These are phyloP conservation scores for Maniola hyperantus DNA, from an alignment of 2,888 invertebrate species.

Conservation along the genomic window DNA sequence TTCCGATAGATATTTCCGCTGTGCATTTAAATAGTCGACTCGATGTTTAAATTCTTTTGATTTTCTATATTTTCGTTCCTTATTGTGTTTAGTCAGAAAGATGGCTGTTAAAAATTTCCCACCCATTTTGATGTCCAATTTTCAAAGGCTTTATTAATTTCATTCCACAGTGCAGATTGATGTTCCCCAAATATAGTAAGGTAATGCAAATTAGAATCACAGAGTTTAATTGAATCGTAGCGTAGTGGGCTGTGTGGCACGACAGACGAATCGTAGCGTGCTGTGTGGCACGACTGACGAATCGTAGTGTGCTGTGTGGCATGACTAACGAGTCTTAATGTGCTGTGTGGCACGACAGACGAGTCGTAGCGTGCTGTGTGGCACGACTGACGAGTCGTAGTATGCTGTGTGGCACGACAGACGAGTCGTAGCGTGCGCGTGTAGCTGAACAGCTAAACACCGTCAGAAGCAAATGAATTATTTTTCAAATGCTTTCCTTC, in stretches of 20 bases:
- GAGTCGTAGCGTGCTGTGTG: slow-evolving; percentile 49
- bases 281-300: slow-evolving; percentile 54
- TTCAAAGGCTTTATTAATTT: slow-evolving; percentile 44
- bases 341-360: slow-evolving; percentile 53
- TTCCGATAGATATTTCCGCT: slow-evolving; percentile 81
- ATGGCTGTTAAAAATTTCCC: slow-evolving; percentile 35
- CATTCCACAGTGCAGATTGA: slow-evolving; percentile 62
- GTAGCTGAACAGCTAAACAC: slow-evolving; percentile 51
- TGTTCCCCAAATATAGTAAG: slow-evolving; percentile 57
- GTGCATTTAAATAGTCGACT: slow-evolving; percentile 73
- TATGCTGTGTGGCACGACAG: slow-evolving; percentile 54
- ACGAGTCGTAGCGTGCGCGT: slow-evolving; percentile 46
- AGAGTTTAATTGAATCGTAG: slow-evolving; percentile 53
- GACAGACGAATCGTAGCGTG: slow-evolving; percentile 46
- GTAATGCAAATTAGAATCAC: slow-evolving; percentile 47
- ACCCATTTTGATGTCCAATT: slow-evolving; percentile 42
- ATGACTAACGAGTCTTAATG: slow-evolving; percentile 47
- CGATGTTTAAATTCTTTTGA: slow-evolving; percentile 39
- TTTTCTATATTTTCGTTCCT: slow-evolving; percentile 30
- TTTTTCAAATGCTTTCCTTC: slow-evolving; percentile 78
- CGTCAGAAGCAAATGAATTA: slow-evolving; percentile 69
- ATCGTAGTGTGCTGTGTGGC: too few species aligned
- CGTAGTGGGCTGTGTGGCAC: slow-evolving; percentile 62
- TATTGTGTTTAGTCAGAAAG: slow-evolving; percentile 37
- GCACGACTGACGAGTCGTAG: not conserved